Evolutionary conservation across 2,113 vertebrate species (phyloP), one percentile per base, ranked within the genome.

Genomic region (Neolamprologus modestus): DNA sequence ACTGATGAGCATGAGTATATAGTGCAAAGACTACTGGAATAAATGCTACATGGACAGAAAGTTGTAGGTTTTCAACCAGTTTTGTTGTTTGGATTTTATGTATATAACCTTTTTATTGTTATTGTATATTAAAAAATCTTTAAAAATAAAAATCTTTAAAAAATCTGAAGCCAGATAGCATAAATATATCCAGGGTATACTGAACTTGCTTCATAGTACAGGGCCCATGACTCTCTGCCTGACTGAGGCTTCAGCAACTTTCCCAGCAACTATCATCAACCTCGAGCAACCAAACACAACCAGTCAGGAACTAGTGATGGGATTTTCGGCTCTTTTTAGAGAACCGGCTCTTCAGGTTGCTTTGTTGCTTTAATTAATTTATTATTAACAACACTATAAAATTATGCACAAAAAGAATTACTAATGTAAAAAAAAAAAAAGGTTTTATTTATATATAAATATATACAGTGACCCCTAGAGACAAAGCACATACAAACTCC

Each of bases 391-490:
- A 53, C 5, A 21, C 1, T 53, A 53, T 11, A 53, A 53, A 53
- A 53, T 53, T 0, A 53, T 53, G 52, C 52, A 53, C 9, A 53
- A 53, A 0, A 11, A 2, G 0, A 21, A 53, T 53, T 53, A 53
- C 9, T 53, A 21, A 21, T 21, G 19, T 21, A n/a, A 10, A 53
- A n/a, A 50, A 19, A 52, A 2, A 47, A 7, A 52, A 3, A 47
- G 50, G 5, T n/a, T 52, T 52, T 10, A 52, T 52, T 52, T 52
- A 52, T 52, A 52, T 52, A 52, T 52, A 52, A 5, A 52, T 52
- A 52, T 52, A 52, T n/a, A 1, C 17, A 2, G 3, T 1, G 8
- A 0, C 17, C 50, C 17, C 17, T 52, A 19, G 17, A 52, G 50
- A 52, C 50, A 52, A 52, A 52, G 0, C 3, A 52, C 2, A 1